Conservation (phyloP, 1,140 invertebrate species). For the Drosophila athabasca region DNA sequence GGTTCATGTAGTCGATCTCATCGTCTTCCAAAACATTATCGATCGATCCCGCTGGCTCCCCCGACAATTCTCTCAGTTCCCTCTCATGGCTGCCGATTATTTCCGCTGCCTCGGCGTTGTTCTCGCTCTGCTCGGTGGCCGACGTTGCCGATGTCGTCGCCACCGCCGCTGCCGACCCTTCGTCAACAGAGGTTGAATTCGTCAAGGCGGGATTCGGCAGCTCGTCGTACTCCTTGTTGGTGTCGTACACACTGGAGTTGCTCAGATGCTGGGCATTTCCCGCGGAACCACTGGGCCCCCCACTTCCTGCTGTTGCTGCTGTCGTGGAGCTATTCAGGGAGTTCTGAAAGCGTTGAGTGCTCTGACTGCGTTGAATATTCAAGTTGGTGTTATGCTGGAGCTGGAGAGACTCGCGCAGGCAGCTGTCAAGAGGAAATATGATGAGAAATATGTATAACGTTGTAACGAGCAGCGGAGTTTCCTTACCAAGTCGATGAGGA, state of each 20-base stretch:
- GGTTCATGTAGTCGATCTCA: slow-evolving; percentile 76
- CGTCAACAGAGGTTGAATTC: slow-evolving; percentile 28
- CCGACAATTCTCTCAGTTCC: slow-evolving; percentile 44
- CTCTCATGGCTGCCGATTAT: slow-evolving; percentile 20
- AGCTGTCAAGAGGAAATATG: slow-evolving; percentile 43
- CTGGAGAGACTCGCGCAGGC: slow-evolving; percentile 80
- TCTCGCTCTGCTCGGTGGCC: slow-evolving; percentile 60
- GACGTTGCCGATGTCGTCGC: neutral
- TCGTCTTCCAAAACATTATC: slow-evolving; percentile 72
- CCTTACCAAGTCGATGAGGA: slow-evolving; percentile 77
- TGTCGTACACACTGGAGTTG: slow-evolving; percentile 63
- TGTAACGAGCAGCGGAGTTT: no score
- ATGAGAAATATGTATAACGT: no score
- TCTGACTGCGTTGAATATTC: slow-evolving; percentile 83
- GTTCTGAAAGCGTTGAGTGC: slow-evolving; percentile 80
- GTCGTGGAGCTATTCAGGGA: slow-evolving; percentile 61
- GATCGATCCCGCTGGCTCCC: slow-evolving; percentile 30
- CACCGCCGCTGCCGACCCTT: slow-evolving; percentile 1
- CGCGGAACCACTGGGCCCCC: slow-evolving; percentile 31
- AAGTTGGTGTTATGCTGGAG: slow-evolving; percentile 83
- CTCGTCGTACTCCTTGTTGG: slow-evolving; percentile 78
- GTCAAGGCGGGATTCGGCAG: slow-evolving; percentile 44
- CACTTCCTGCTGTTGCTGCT: slow-evolving; percentile 31
- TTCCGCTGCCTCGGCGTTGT: slow-evolving; percentile 57
- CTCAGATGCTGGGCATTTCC: slow-evolving; percentile 41